These are phyloP conservation scores for Baronia brevicornis DNA, from an alignment of 2,888 invertebrate genomes.

Conservation along the genomic window DNA sequence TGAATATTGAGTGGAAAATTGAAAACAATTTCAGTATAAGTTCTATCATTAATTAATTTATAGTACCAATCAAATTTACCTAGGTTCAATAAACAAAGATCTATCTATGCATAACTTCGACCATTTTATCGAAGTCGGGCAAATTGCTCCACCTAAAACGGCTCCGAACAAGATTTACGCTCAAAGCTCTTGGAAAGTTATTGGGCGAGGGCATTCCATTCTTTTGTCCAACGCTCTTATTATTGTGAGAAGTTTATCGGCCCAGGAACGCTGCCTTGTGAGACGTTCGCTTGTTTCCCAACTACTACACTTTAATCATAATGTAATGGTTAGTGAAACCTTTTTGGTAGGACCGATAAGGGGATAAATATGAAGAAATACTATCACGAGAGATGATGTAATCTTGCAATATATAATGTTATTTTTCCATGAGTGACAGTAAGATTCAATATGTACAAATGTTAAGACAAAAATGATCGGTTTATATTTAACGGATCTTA, in stretches of 20 bases:
- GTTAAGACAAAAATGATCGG: too few relatives aligned
- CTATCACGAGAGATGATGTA: too few relatives aligned
- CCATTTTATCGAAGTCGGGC: slow-evolving; percentile 16
- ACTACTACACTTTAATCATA: slow-evolving; percentile 15
- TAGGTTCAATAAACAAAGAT: slow-evolving; percentile 21
- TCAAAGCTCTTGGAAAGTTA: slow-evolving; percentile 18
- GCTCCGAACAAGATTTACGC: slow-evolving; percentile 19
- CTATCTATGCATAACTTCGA: slow-evolving; percentile 14
- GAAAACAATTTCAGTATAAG: too few relatives aligned
- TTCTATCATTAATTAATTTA: slow-evolving; percentile 1
- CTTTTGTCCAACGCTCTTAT: slow-evolving; percentile 27
- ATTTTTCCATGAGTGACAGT: too few relatives aligned
- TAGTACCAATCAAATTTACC: slow-evolving; percentile 16
- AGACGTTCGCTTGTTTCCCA: slow-evolving; percentile 16
- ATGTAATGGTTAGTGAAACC: slow-evolving; percentile 11
- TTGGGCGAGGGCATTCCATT: slow-evolving; percentile 18
- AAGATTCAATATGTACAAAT: too few relatives aligned
- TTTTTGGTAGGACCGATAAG: slow-evolving; percentile 7
- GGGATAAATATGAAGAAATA: too few relatives aligned
- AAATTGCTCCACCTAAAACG: slow-evolving; percentile 19
- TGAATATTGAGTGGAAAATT: too few relatives aligned
- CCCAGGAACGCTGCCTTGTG: slow-evolving; percentile 22
- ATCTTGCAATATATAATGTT: too few relatives aligned
- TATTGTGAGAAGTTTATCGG: slow-evolving; percentile 27
- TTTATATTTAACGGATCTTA: too few relatives aligned